Base-by-base conservation (phyloP, 2,888 invertebrate species). In the Thera britannica region DNA sequence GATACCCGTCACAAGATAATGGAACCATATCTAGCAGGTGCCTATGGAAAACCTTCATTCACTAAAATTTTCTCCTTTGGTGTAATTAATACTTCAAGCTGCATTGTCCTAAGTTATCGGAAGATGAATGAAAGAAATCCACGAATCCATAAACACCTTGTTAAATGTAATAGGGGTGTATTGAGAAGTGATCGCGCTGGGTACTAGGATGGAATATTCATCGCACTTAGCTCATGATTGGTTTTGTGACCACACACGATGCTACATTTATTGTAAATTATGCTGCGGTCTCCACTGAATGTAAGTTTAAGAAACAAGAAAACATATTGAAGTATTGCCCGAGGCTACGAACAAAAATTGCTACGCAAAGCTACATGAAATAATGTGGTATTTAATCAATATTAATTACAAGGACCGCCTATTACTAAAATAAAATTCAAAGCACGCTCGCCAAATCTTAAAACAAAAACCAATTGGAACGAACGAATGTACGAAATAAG, bases 161-260 rank as follows among this genome's bases (percentile, higher is more conserved):
- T 71, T 68, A 67, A 81, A 80, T 81, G 75, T 79, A 69, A 71
- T 75, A 73, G 76, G 75, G 76, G 75, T 59, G 41, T 55, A 70
- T 70, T 67, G 51, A 70, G 34, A 46, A 35, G 44, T 51, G 58
- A 44, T 65, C 55, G 6, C 38, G 3, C 3, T 48, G 48, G n/a
- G n/a, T 41, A 44, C 9, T 23, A 49, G 59, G 41, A 66, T 56
- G 58, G 56, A 57, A 48, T 60, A 57, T 64, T 35, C 55, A 51
- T 46, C 35, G n/a, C 51, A 61, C 23, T n/a, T 6, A 63, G 46
- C 8, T 62, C 41, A 63, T 70, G 62, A 63, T 66, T 62, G 64
- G 41, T n/a, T 51, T 8, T 57, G 34, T 65, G 65, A 62, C 67
- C 67, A 62, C 70, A 70, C 70, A 67, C 64, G 67, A 58, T 49